Conservation (phyloP, 2,797 vertebrate genomes). For the Malacoraja senta region DNA sequence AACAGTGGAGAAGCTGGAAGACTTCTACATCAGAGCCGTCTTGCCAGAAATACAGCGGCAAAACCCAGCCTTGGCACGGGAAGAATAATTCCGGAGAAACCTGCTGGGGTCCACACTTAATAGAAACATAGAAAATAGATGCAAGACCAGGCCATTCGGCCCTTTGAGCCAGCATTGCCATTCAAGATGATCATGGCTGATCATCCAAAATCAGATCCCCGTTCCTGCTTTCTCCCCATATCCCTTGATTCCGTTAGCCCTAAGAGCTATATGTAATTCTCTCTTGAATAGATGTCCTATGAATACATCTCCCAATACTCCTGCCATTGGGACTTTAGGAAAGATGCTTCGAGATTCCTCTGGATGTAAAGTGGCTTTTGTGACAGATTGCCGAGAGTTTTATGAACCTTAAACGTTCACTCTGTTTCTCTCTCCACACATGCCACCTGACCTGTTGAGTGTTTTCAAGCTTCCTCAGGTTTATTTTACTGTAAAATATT, state of each 20-base stretch:
- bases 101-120: too few species aligned
- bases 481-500: not conserved
- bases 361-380: not conserved
- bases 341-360: not conserved
- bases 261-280: too few species aligned
- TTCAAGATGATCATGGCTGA: too few species aligned
- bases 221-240: too few species aligned
- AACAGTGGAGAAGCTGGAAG: constrained; percentile 58
- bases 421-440: not conserved
- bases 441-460: not conserved
- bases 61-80: constrained; percentile 42
- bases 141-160: too few species aligned
- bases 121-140: too few species aligned
- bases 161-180: too few species aligned
- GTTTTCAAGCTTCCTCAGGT: not conserved
- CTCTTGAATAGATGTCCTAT: too few species aligned
- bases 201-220: too few species aligned
- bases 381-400: not conserved
- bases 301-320: not conserved
- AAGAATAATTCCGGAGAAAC: constrained; percentile 48
- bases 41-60: constrained; percentile 53
- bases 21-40: constrained; percentile 60
- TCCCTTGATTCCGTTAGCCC: too few species aligned
- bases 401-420: not conserved
- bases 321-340: not conserved